Percentiles rank a stretch among this genome's conserved stretches.
Conservation (phyloP, 2,113 vertebrate species). For the Vanacampus margaritifer region DNA sequence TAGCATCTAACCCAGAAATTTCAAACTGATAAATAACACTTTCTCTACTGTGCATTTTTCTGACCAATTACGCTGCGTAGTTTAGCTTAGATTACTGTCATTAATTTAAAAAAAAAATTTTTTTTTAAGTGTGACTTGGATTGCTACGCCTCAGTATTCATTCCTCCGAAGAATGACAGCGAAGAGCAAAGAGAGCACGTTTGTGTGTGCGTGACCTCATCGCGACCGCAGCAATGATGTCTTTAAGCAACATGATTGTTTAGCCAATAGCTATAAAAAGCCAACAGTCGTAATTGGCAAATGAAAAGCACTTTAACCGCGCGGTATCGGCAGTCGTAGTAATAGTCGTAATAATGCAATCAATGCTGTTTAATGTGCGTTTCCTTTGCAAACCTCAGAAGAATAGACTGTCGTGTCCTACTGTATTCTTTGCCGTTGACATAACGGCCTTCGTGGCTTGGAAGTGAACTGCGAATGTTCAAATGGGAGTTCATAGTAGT, state of each 20-base stretch:
- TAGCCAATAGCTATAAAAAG: slow-evolving; percentile 2
- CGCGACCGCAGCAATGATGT: slow-evolving; percentile 1
- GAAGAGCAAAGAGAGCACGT: neutral
- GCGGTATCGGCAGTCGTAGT: neutral
- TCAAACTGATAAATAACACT: neutral
- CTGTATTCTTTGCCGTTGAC: neutral
- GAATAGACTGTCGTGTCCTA: neutral
- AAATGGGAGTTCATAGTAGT: too few relatives aligned
- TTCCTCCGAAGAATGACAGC: neutral
- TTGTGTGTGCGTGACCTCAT: neutral
- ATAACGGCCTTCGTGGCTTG: neutral
- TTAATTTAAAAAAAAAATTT: too few relatives aligned
- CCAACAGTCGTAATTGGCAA: neutral
- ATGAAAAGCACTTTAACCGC: neutral
- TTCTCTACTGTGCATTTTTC: neutral
- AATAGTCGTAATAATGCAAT: neutral
- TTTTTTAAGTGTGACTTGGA: neutral
- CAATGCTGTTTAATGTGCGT: neutral
- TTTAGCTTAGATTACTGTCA: neutral
- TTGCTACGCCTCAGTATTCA: neutral
- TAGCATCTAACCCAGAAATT: neutral
- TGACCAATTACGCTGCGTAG: neutral
- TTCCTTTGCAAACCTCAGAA: neutral
- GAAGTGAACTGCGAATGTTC: too few relatives aligned
- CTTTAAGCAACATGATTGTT: slow-evolving; percentile 3